Base-by-base conservation (phyloP, 2,888 invertebrate species). In the Linyphia triangularis region DNA sequence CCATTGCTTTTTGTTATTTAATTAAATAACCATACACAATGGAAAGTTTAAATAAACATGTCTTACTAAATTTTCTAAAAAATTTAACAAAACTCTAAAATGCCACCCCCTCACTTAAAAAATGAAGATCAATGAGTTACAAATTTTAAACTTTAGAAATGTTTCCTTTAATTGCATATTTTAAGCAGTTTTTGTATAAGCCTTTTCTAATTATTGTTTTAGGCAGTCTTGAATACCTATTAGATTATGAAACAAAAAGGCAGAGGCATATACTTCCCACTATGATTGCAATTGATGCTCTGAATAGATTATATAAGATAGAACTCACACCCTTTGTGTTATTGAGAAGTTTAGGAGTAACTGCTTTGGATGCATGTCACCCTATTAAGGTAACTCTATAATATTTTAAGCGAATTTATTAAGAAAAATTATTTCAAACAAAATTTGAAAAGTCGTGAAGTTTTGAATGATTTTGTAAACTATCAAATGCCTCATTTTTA, bases 231-330 rank as follows among this genome's bases (percentile, higher is more conserved):
- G 93, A 93, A 22, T 95, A 96, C 93, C 93, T 99, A 85, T 93
- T 95, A 81, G 95, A 95, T 90, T 99, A 99, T 92, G 98, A 99
- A 93, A 96, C 95, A 2, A 93, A 94, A 70, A 94, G 98, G 19
- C 97, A 99, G 92, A 93, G 96, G 26, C 96, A 97, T 92, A 98
- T 98, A 92, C 94, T 99, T 28, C 97, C 98, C 0, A 96, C 96
- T 0, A 96, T 98, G 95, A 93, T 96, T 16, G 96, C 96, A 0
- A 95, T 98, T 3, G 98, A 99, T 93, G 96, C 96, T 6, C 93
- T 99, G 67, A 96, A 98, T 92, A 94, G 96, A 67, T 93, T 99
- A 7, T 99, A 98, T 93, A 95, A 95, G 84, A 95, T 95, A 9
- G 91, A 91, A 7, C 90, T 90, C 63, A 88, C 90, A 79, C 97